Evolutionary conservation across 2,113 vertebrate species (phyloP).

Genomic region (Anolis carolinensis): DNA sequence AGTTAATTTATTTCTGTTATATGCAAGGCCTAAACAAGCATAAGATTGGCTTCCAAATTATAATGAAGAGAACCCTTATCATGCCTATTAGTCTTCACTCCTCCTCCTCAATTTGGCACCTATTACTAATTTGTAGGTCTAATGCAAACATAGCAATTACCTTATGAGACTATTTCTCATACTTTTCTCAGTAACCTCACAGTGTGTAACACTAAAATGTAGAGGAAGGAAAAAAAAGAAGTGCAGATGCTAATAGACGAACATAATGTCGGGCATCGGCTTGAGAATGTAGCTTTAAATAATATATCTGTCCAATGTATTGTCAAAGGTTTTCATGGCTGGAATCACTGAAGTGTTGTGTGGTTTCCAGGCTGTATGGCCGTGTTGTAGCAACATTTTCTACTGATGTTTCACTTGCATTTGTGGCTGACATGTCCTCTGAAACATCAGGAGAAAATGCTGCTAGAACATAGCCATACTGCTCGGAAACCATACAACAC

Average conservation of each 20-base stretch:
- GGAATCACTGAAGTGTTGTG: too few relatives aligned
- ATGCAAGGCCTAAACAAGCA: conserved; percentile 28
- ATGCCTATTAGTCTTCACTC: conserved; percentile 44
- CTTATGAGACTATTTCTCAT: conserved; percentile 53
- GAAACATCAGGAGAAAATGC: too few relatives aligned
- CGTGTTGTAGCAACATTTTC: too few relatives aligned
- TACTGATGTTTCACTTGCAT: too few relatives aligned
- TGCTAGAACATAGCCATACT: too few relatives aligned
- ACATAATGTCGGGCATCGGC: neutral
- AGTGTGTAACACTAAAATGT: neutral
- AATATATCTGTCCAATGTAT: too few relatives aligned
- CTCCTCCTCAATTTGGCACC: conserved; percentile 54
- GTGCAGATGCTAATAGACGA: neutral
- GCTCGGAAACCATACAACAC: too few relatives aligned
- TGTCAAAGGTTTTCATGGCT: too few relatives aligned
- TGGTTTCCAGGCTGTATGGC: too few relatives aligned
- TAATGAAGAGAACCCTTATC: conserved; percentile 50
- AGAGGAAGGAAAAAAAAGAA: neutral
- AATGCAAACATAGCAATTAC: conserved; percentile 61
- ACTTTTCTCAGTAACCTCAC: neutral
- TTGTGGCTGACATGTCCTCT: too few relatives aligned
- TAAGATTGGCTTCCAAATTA: conserved; percentile 56
- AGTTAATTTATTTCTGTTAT: conserved; percentile 37
- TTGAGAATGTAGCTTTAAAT: neutral
- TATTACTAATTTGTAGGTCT: conserved; percentile 62